These are phyloP conservation scores for Myiozetetes cayanensis DNA, from an alignment of 2,113 vertebrate species.

Conservation along the genomic window DNA sequence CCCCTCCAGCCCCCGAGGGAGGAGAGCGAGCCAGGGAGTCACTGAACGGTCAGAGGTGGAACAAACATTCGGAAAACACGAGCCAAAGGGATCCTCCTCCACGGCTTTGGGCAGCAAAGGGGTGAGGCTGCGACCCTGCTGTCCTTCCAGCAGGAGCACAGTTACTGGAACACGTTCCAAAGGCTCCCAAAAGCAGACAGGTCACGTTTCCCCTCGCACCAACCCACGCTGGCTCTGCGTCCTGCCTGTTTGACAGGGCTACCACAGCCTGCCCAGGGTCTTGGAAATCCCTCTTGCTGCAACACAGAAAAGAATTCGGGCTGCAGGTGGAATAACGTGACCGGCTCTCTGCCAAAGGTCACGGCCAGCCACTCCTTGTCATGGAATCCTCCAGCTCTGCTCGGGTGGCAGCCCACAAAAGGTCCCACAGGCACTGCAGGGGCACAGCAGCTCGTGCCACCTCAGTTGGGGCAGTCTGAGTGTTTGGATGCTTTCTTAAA, in stretches of 20 bases:
- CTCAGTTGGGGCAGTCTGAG: neutral
- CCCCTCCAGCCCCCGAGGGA: neutral
- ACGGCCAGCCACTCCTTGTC: fast-evolving
- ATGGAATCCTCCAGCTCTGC: neutral
- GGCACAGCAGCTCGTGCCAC: neutral
- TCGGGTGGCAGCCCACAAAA: fast-evolving
- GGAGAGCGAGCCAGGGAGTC: neutral
- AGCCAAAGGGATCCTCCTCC: neutral
- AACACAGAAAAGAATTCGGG: neutral
- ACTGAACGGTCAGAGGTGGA: neutral
- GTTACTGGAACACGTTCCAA: neutral
- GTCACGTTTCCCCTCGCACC: fast-evolving
- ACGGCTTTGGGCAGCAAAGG: neutral
- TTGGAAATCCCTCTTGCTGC: neutral
- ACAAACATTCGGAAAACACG: fast-evolving
- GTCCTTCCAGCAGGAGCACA: neutral
- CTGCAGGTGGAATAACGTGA: neutral
- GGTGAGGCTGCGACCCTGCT: neutral
- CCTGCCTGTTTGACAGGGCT: neutral
- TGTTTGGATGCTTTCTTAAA: fast-evolving
- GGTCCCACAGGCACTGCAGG: fast-evolving
- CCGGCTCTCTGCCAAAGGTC: neutral
- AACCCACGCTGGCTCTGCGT: neutral
- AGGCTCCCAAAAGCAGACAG: neutral
- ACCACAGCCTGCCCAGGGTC: neutral